A percentile compares a stretch with the other conserved stretches of the same genome.
phyloP scores from a whole-genome alignment of 2,888 invertebrate species.

The Oscheius onirici region DNA sequence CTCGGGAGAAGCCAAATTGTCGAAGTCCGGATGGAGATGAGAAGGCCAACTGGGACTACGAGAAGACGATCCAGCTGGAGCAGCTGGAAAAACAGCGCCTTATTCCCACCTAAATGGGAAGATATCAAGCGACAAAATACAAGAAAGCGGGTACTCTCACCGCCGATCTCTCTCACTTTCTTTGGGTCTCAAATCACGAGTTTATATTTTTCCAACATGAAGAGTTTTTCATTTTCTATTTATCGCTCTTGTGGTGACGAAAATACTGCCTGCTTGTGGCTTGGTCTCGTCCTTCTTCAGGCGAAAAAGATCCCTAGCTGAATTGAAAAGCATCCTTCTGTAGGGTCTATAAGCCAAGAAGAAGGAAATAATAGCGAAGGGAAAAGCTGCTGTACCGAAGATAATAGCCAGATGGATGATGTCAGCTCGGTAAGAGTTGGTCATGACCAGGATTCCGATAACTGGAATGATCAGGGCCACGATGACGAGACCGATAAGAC shows the following conservation, averaged over 20 bases:
- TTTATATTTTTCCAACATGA: not conserved
- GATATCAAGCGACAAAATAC: not conserved
- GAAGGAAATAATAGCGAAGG: conserved; percentile 8
- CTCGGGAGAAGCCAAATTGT: conserved; percentile 5
- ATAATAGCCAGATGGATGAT: not conserved
- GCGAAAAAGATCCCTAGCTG: not conserved
- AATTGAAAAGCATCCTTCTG: not conserved
- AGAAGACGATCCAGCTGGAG: conserved; percentile 35
- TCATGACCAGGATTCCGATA: not conserved
- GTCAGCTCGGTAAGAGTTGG: conserved; percentile 14
- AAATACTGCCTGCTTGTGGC: not conserved
- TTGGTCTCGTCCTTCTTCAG: not conserved
- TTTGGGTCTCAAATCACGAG: not conserved
- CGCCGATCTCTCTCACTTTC: not conserved
- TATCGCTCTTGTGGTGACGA: not conserved
- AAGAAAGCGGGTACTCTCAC: not conserved
- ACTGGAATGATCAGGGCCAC: conserved; percentile 3
- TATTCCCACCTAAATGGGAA: conserved; percentile 13
- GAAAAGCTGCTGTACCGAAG: conserved; percentile 4
- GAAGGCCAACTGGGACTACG: conserved; percentile 39
- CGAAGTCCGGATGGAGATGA: conserved; percentile 22
- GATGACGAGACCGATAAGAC: not conserved
- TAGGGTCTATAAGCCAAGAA: not conserved
- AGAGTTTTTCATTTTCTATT: not conserved
- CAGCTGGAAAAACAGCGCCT: conserved; percentile 38